phyloP scores from a whole-genome alignment of 2,888 invertebrate species.

The Allolobophora icterica region DNA sequence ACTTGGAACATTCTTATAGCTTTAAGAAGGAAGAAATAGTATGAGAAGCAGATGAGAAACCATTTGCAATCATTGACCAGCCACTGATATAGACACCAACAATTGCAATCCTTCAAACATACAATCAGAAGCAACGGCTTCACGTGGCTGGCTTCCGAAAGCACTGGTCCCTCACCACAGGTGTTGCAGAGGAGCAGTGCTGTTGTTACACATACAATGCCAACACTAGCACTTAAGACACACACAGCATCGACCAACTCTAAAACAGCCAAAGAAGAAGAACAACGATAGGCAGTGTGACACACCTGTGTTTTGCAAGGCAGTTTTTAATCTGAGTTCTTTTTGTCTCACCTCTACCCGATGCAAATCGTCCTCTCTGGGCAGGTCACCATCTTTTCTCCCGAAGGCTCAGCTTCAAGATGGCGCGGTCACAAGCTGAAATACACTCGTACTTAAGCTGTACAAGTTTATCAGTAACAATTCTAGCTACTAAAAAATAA shows the following conservation, averaged over 20 bases:
- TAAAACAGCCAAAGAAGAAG: not conserved
- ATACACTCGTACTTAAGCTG: constrained; percentile 28
- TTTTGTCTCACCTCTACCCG: constrained; percentile 30
- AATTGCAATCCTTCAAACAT: no score
- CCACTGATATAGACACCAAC: no score
- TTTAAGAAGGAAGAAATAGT: no score
- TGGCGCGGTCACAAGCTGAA: not conserved
- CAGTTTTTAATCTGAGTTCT: constrained; percentile 24
- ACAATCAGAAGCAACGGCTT: no score
- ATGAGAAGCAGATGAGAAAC: no score
- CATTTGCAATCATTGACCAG: no score
- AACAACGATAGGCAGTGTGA: not conserved
- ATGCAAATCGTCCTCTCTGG: not conserved
- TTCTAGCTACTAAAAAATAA: not conserved
- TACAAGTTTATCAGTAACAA: constrained; percentile 13
- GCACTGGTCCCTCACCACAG: no score
- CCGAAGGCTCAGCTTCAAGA: constrained; percentile 3
- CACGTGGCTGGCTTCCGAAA: no score
- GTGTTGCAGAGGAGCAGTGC: no score
- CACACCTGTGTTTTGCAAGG: not conserved
- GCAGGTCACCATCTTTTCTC: not conserved
- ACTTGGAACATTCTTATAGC: no score
- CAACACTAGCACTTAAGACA: not conserved
- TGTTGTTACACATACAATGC: no score
- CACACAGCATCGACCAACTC: not conserved